These are phyloP conservation scores for Cynopterus sphinx DNA, from an alignment of 2,797 vertebrate species.

Conservation along the genomic window DNA sequence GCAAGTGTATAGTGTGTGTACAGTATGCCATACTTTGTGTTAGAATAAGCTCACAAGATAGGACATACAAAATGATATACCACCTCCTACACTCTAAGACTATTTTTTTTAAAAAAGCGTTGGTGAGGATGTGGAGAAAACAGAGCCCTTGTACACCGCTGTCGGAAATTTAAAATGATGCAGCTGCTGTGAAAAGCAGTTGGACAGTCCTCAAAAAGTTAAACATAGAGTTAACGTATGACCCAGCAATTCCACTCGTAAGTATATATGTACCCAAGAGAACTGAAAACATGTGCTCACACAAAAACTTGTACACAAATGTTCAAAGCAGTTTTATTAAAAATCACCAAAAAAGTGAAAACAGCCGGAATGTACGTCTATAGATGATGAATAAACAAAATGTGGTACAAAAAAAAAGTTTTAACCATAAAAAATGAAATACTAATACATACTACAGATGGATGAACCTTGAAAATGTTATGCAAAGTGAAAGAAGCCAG, in stretches of 20 bases:
- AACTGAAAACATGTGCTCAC: not conserved
- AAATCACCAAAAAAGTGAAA: not conserved
- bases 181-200: not conserved
- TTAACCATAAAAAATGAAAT: not conserved
- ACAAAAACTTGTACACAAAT: not conserved
- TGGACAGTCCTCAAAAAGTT: not conserved
- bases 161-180: not conserved
- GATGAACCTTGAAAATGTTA: not conserved
- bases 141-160: not conserved
- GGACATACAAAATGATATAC: not conserved
- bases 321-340: not conserved
- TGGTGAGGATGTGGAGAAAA: not conserved
- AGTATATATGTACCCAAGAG: not conserved
- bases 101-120: not conserved
- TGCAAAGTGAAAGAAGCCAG: not conserved
- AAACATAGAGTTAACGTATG: not conserved
- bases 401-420: not conserved
- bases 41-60: not conserved
- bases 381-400: not conserved
- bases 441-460: not conserved
- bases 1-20: not conserved
- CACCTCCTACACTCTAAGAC: not conserved
- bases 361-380: not conserved
- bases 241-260: not conserved
- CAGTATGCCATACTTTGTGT: not conserved